Base-by-base conservation (phyloP, 2,888 invertebrate genomes). In the Aphidoletes aphidimyza region DNA sequence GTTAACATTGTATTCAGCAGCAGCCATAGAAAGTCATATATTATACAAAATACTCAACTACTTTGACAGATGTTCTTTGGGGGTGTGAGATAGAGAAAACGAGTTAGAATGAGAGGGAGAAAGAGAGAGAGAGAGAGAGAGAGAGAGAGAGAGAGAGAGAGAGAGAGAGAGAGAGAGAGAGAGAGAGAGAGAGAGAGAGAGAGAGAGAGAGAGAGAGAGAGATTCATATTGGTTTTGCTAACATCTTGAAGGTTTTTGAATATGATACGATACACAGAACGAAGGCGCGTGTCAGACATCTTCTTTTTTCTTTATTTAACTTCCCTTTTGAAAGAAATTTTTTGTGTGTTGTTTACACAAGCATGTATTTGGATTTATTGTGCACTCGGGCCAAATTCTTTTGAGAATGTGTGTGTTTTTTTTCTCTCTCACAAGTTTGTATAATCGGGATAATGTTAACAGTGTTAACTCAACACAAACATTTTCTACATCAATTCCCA, bases 381-480 rank as follows among this genome's bases (percentile, higher is more conserved):
- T 47, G 11, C 9, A 49, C n/a, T 19, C 17, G n/a, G 17, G 17
- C 11, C n/a, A n/a, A n/a, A n/a, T n/a, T n/a, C 6, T 3, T 49
- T 3, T 9, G 19, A 3, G 49, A 9, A 42, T 42, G 42, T 42
- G 26, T 19, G 22, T 54, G 2, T 2, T 54, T n/a, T 6, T 26
- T 2, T 26, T 2, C 22, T 54, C n/a, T 54, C 22, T 54, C 54
- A 54, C 5, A 54, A 54, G 54, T 22, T 26, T 54, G 8, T 54
- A 5, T 54, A 26, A 54, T 54, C 54, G 54, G 22, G 54, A 54
- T 54, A 54, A 54, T n/a, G n/a, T n/a, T n/a, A n/a, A n/a, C n/a
- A n/a, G n/a, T n/a, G n/a, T 22, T 54, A 54, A 54, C 54, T 54
- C 54, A 54, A 54, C 1, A 22, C 22, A 8, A 54, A n/a, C 5